phyloP scores from a whole-genome alignment of 2,113 vertebrate species.

The Marmota flaviventris region DNA sequence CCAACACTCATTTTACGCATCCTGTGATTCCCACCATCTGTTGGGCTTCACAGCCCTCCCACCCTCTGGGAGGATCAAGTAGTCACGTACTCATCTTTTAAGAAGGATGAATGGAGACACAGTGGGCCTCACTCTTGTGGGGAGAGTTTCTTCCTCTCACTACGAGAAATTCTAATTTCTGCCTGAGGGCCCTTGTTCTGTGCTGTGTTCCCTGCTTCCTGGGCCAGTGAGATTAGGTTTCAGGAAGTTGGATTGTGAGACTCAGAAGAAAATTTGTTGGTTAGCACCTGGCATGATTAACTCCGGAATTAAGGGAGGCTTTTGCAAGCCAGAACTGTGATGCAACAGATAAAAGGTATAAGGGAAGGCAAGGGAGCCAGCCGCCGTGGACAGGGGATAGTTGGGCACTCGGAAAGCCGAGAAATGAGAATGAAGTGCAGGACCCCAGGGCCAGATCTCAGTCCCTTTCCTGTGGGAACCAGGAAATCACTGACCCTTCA shows the following conservation, averaged over 20 bases:
- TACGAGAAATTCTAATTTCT: not conserved
- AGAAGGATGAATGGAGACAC: not conserved
- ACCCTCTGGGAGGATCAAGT: not conserved
- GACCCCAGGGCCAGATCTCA: no score
- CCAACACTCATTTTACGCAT: not conserved
- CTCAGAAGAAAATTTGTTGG: not conserved
- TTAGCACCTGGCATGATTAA: not conserved
- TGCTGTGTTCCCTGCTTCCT: not conserved
- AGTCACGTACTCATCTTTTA: not conserved
- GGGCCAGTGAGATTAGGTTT: not conserved
- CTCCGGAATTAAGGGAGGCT: not conserved
- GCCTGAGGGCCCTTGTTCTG: not conserved
- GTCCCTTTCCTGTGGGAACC: not conserved
- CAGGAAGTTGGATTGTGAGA: not conserved
- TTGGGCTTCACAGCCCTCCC: constrained; percentile 20
- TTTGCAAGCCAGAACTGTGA: not conserved
- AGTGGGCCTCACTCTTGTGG: not conserved
- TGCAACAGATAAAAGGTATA: not conserved
- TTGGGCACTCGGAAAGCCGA: not conserved
- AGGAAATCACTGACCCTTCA: not conserved
- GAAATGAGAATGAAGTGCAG: not conserved
- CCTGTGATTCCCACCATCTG: constrained; percentile 31
- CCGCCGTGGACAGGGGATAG: not conserved
- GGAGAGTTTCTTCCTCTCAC: not conserved
- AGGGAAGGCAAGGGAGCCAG: not conserved